These are phyloP conservation scores for Anoplius nigerrimus DNA, from an alignment of 2,888 invertebrate species.

Conservation along the genomic window DNA sequence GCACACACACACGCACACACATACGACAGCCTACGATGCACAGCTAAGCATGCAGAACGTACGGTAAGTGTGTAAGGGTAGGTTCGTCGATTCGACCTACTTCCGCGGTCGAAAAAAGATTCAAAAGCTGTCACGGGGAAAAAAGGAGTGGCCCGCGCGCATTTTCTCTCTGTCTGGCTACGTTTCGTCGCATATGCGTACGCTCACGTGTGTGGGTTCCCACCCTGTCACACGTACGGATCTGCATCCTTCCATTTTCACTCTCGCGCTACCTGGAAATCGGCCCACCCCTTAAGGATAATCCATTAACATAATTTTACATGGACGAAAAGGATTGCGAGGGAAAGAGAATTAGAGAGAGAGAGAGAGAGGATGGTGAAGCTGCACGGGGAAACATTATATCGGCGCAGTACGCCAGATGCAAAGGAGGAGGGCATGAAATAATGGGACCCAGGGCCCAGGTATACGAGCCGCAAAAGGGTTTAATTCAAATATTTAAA, in stretches of 20 bases:
- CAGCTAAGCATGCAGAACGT: no score
- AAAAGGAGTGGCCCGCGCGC: slow-evolving; percentile 19
- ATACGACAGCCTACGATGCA: slow-evolving; percentile 39
- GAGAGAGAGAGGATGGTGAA: slow-evolving; percentile 10
- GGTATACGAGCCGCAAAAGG: slow-evolving; percentile 62
- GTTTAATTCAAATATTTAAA: slow-evolving; percentile 75
- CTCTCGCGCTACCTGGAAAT: slow-evolving; percentile 58
- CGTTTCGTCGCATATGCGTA: no score
- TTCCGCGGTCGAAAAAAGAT: slow-evolving; percentile 59
- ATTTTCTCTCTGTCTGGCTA: no score
- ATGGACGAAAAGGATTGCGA: slow-evolving; percentile 55
- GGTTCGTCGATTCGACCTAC: slow-evolving; percentile 59
- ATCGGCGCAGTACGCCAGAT: slow-evolving; percentile 71
- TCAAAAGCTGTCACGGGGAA: slow-evolving; percentile 46
- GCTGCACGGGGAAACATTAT: slow-evolving; percentile 64
- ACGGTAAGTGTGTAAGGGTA: background rate
- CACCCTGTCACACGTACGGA: no score
- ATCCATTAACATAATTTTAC: slow-evolving; percentile 76
- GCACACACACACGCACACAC: background rate
- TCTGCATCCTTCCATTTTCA: background rate
- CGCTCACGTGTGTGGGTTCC: no score
- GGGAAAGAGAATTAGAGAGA: slow-evolving; percentile 44
- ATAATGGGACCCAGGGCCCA: slow-evolving; percentile 62
- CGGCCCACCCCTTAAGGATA: slow-evolving; percentile 66
- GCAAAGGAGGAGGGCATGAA: slow-evolving; percentile 69